Evolutionary conservation across 2,113 vertebrate species (phyloP), one percentile per base, ranked within the genome.

Genomic region (Charadrius vociferus): DNA sequence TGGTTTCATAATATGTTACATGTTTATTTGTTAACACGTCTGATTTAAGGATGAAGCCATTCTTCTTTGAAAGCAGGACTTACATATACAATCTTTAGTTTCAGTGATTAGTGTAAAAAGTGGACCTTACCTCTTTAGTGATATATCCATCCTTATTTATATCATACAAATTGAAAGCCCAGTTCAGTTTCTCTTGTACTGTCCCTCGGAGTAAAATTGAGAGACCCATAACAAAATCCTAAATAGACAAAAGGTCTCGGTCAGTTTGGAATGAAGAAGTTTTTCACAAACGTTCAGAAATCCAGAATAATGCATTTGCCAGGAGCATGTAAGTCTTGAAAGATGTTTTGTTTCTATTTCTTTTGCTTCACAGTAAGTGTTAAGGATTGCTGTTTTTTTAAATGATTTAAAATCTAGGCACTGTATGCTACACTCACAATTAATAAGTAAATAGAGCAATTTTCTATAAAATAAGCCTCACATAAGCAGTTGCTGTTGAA

Each of bases 61-160:
- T 77, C 78, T 67, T 81, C 56, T 83, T 13, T 88, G 30, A 86
- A 85, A 52, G 30, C 16, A 72, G 20, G 34, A 56, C 19, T 74
- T 77, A 37, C 2, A 24, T 21, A 39, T 10, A 45, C 15, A 73
- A 58, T 14, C 5, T 68, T 74, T 55, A 32, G 4, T 56, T 91
- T 68, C 55, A 52, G 53, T 56, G 34, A 50, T 45, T 53, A 71
- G 16, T 36, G 30, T 43, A 47, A 80, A 79, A 93, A 88, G 47
- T 9, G 71, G 21, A 80, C 14, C 97, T 98, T 98, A 99, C 99
- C 98, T 99, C 99, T 98, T 99, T 99, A 91, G 99, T 99, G 96
- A 99, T 99, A 88, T 99, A 99, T 83, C 99, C 99, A n/a, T 99
- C 99, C 97, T 99, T 99, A 90, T 99, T 99, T 97, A 99, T 99